Evolutionary conservation across 92 coral and sea anemone genomes (phyloP), one percentile per base, ranked within the genome.

Genomic region (Blastomussa wellsi): DNA sequence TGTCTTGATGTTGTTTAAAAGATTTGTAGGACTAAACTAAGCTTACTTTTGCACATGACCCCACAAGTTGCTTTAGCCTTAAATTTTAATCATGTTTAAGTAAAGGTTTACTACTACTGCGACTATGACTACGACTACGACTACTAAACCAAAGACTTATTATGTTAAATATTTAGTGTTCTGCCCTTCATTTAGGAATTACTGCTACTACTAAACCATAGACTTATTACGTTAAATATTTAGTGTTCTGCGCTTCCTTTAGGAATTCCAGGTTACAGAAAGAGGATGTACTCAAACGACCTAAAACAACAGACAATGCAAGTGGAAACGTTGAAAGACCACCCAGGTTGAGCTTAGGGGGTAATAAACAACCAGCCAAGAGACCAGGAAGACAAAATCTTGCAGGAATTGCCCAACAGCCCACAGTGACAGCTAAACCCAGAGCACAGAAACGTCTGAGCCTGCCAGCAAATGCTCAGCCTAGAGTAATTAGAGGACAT

Each of bases 381-480:
- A 74, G 80, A 60, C 80, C 74, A 57, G 74, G 60, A 41, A 74
- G 81, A 7, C 77, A 74, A 64, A 83, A 81, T 31, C 80, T 74
- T 38, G 87, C 74, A 74, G 80, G 81, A 39, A 36, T 41, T 19
- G 36, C 29, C n/a, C 60, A 75, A 28, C 80, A 64, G 35, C 80
- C 79, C 12, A 74, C 24, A 35, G 48, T 75, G 48, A 17, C 78
- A 16, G 86, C 22, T 28, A 70, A 82, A 33, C 87, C 87, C 19
- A 74, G 80, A 75, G 80, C 73, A 47, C 59, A 83, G 42, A 83
- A 83, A 73, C 64, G 80, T n/a, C 48, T 74, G 5, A 83, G 87
- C 51, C 71, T 83, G 48, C 87, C 87, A 74, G 80, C 19, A 32
- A 83, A 37, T 31, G 80, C 80, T 12, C 87, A 83, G 62, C 87